Percentiles rank a stretch among this genome's conserved stretches.
Evolutionary conservation across 2,888 invertebrate species (phyloP).

Genomic region (Spilosoma lubricipeda): DNA sequence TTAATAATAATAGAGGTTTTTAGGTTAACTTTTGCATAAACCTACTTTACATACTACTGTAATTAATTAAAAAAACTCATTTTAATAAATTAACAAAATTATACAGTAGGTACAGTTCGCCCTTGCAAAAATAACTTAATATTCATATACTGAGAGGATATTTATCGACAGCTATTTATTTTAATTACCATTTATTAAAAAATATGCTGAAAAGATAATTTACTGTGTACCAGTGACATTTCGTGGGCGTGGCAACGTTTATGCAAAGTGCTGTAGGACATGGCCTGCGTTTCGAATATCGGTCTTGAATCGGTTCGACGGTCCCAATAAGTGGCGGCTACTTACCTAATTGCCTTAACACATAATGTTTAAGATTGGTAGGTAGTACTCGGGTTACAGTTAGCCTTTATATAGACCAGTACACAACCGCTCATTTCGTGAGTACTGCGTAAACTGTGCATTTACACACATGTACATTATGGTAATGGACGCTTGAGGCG

Average conservation of each 20-base stretch:
- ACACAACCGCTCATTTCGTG: slow-evolving; percentile 19
- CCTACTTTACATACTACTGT: slow-evolving; percentile 21
- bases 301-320: slow-evolving; percentile 38
- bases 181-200: slow-evolving; percentile 60
- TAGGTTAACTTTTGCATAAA: not conserved
- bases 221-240: slow-evolving; percentile 62
- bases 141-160: slow-evolving; percentile 50
- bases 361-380: slow-evolving; percentile 72
- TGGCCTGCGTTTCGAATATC: slow-evolving; percentile 47
- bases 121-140: slow-evolving; percentile 39
- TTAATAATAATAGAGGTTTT: not conserved
- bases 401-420: slow-evolving; percentile 21
- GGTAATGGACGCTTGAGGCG: slow-evolving; percentile 15
- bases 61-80: slow-evolving; percentile 38
- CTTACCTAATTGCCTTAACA: slow-evolving; percentile 72
- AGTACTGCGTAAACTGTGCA: slow-evolving; percentile 12
- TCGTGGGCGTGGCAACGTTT: slow-evolving; percentile 72
- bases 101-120: slow-evolving; percentile 17
- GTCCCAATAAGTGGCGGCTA: slow-evolving; percentile 62
- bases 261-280: slow-evolving; percentile 64
- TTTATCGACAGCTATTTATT: slow-evolving; percentile 46
- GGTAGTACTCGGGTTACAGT: slow-evolving; percentile 29
- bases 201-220: slow-evolving; percentile 51
- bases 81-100: slow-evolving; percentile 28
- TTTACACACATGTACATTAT: slow-evolving; percentile 13